Evolutionary conservation across 2,888 invertebrate genomes (phyloP).

Genomic region (Eupithecia tripunctaria): DNA sequence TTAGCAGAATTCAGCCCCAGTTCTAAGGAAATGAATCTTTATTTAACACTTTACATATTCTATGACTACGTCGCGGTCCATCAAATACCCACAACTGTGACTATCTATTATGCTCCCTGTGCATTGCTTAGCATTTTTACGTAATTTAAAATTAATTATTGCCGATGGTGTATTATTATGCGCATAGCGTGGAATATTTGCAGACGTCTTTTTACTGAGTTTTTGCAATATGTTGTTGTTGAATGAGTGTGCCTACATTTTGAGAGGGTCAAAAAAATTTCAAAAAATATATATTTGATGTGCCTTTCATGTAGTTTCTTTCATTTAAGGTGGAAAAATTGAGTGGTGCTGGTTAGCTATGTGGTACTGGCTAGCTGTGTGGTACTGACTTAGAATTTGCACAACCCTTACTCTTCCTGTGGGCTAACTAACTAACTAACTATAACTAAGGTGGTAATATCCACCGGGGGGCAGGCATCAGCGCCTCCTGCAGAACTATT

Average conservation of each 20-base stretch:
- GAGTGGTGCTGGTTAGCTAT: too few species aligned
- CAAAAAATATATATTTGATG: too few species aligned
- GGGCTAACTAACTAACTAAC: too few species aligned
- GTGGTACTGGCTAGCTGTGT: too few species aligned
- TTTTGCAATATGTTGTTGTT: not conserved
- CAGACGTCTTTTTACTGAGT: slow-evolving; percentile 9
- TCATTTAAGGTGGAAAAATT: too few species aligned
- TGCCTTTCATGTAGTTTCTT: too few species aligned
- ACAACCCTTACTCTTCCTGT: too few species aligned
- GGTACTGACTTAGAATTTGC: too few species aligned
- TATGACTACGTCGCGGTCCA: slow-evolving; percentile 44
- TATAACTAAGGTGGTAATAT: too few species aligned
- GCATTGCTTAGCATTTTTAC: slow-evolving; percentile 53
- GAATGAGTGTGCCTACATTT: not conserved
- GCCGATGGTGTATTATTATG: slow-evolving; percentile 50
- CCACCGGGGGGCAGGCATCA: too few species aligned
- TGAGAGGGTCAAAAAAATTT: too few species aligned
- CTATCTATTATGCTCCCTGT: slow-evolving; percentile 44
- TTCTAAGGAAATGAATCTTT: not conserved
- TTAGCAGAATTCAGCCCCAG: not conserved
- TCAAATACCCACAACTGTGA: slow-evolving; percentile 50
- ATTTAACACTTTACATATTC: not conserved
- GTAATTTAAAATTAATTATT: slow-evolving; percentile 57
- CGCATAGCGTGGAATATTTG: slow-evolving; percentile 43
- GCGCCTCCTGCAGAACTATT: too few species aligned